These are phyloP conservation scores for Euspilapteryx auroguttella DNA, from an alignment of 2,888 invertebrate genomes.

Conservation along the genomic window DNA sequence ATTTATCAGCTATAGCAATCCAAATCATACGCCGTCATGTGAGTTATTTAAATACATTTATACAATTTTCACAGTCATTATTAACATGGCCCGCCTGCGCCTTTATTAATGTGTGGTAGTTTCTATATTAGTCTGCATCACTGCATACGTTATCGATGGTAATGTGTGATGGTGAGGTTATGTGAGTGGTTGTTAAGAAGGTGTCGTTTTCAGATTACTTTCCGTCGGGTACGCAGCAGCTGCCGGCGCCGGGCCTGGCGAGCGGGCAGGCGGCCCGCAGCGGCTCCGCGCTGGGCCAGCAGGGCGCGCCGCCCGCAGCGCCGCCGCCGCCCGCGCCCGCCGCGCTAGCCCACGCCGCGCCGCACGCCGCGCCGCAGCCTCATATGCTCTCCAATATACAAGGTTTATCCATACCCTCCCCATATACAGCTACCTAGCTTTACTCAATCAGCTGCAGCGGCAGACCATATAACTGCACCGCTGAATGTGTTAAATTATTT, in stretches of 20 bases:
- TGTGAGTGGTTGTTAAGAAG: not conserved
- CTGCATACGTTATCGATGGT: not conserved
- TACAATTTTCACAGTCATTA: not conserved
- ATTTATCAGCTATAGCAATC: conserved; percentile 22
- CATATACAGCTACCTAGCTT: too few species aligned
- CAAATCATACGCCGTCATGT: conserved; percentile 36
- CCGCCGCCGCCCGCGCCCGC: conserved; percentile 28
- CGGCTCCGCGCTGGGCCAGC: conserved; percentile 26
- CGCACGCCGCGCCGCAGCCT: conserved; percentile 28
- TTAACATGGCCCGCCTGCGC: too few species aligned
- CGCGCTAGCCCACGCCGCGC: conserved; percentile 26
- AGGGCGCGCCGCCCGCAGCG: conserved; percentile 24
- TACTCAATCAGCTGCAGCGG: too few species aligned
- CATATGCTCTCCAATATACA: conserved; percentile 16
- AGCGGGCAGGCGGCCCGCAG: conserved; percentile 17
- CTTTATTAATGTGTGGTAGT: not conserved
- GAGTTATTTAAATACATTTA: conserved; percentile 15
- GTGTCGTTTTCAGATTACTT: conserved; percentile 25
- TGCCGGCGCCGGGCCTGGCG: conserved; percentile 39
- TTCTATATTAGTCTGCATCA: not conserved
- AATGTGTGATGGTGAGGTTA: not conserved
- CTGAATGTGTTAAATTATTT: too few species aligned
- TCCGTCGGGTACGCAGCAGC: conserved; percentile 32
- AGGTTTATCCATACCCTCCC: too few species aligned
- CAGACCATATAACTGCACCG: too few species aligned